Evolutionary conservation across 2,113 vertebrate genomes (phyloP).

Genomic region (Varanus komodoensis): DNA sequence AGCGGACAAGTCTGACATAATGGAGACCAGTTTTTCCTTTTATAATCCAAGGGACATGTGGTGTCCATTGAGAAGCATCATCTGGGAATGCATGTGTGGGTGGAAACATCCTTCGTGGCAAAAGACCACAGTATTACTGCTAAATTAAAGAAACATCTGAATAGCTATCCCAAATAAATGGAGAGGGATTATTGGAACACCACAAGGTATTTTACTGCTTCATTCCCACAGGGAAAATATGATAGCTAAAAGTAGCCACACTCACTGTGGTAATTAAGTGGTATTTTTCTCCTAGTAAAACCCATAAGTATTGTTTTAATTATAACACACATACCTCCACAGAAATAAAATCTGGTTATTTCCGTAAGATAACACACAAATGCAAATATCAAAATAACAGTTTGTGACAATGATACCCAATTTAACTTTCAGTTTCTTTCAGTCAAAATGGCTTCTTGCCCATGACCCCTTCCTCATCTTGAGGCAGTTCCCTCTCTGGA

Average conservation of each 20-base stretch:
- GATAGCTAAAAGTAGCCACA: conserved; percentile 19
- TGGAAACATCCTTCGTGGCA: conserved; percentile 19
- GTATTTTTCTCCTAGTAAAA: background rate
- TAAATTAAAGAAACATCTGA: conserved; percentile 38
- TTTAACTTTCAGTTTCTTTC: conserved; percentile 21
- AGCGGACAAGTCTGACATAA: background rate
- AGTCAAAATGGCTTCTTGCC: background rate
- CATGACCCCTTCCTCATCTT: background rate
- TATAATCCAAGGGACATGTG: background rate
- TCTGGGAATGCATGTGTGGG: conserved; percentile 5
- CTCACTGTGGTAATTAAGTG: conserved; percentile 2
- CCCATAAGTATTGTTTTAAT: conserved; percentile 1
- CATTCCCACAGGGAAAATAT: conserved; percentile 21
- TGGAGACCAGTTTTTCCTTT: background rate
- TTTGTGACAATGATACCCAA: conserved; percentile 31
- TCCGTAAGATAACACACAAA: conserved; percentile 15
- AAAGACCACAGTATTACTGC: background rate
- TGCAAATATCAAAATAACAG: conserved; percentile 37
- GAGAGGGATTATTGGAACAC: background rate
- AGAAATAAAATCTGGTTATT: conserved; percentile 48
- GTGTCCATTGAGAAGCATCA: conserved; percentile 18
- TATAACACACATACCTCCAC: conserved; percentile 3
- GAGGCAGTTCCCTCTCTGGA: conserved; percentile 10
- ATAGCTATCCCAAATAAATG: conserved; percentile 8
- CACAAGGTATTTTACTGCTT: conserved; percentile 1